A percentile compares a stretch with the other conserved stretches of the same genome.
Evolutionary conservation across 2,113 vertebrate species (phyloP).

Genomic region (Delphinapterus leucas): DNA sequence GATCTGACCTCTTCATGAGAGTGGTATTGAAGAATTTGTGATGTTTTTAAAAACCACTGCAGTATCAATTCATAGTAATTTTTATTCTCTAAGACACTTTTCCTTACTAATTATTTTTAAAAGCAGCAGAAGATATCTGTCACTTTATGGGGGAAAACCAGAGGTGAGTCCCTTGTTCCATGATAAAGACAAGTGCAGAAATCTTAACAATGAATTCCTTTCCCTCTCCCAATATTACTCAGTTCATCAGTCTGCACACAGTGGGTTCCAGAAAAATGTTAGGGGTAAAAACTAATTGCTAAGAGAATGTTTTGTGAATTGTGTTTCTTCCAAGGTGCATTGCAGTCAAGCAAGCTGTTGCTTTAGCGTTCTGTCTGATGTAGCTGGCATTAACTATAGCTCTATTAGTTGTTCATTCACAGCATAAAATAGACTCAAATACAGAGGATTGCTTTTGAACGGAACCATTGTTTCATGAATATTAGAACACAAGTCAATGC

Average conservation of each 20-base stretch:
- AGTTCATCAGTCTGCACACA: not conserved
- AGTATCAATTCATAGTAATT: not conserved
- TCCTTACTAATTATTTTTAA: not conserved
- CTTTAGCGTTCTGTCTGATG: constrained; percentile 19
- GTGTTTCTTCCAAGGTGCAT: constrained; percentile 50
- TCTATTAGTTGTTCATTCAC: constrained; percentile 54
- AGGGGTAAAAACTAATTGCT: not conserved
- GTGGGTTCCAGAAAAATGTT: not conserved
- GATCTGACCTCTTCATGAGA: not conserved
- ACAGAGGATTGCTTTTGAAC: constrained; percentile 34
- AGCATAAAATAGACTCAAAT: constrained; percentile 49
- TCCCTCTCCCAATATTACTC: not conserved
- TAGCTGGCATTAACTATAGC: constrained; percentile 42
- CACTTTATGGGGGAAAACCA: not conserved
- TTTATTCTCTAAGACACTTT: not conserved
- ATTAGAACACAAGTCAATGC: constrained; percentile 59
- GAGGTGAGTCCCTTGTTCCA: not conserved
- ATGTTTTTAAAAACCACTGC: not conserved
- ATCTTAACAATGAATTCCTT: not conserved
- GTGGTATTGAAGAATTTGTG: not conserved
- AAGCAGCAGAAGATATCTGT: not conserved
- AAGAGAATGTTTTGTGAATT: constrained; percentile 27
- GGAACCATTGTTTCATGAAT: constrained; percentile 54
- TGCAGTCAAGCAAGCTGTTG: not conserved
- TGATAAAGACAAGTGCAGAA: not conserved